Percentiles rank a stretch among this genome's conserved stretches.
Conservation (phyloP, 2,113 vertebrate genomes). For the Laticauda colubrina region DNA sequence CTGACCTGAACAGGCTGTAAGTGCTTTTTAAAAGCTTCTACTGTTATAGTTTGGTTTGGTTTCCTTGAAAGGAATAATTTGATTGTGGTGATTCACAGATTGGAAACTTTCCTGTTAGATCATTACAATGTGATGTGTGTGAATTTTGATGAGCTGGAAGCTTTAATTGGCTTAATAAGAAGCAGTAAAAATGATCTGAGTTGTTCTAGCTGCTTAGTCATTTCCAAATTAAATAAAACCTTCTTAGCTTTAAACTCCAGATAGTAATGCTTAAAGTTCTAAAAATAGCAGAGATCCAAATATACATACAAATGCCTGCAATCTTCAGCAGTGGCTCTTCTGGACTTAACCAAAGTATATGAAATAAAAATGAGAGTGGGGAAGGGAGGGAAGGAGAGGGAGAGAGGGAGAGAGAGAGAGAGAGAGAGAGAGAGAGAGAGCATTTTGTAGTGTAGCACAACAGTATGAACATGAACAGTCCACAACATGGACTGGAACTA, state of each 20-base stretch:
- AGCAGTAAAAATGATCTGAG: not conserved
- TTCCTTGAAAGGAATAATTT: not conserved
- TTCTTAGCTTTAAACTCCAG: not conserved
- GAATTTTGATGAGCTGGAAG: not conserved
- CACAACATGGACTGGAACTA: not conserved
- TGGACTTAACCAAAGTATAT: not conserved
- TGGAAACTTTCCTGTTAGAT: not conserved
- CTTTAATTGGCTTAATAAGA: not conserved
- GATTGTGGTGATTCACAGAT: not conserved
- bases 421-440: not conserved
- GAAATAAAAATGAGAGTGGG: not conserved
- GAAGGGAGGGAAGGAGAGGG: too few relatives aligned
- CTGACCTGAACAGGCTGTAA: not conserved
- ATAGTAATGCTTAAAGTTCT: not conserved
- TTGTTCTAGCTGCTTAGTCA: not conserved
- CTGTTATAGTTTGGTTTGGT: not conserved
- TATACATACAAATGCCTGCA: not conserved
- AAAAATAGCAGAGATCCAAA: not conserved
- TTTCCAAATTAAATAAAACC: not conserved
- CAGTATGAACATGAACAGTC: not conserved
- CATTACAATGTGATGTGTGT: not conserved
- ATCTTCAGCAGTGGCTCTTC: not conserved
- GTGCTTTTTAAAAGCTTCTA: not conserved
- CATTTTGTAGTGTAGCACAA: not conserved
- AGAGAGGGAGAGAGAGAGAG: too few relatives aligned